phyloP scores from a whole-genome alignment of 2,113 vertebrate genomes.

The Amphiprion percula region DNA sequence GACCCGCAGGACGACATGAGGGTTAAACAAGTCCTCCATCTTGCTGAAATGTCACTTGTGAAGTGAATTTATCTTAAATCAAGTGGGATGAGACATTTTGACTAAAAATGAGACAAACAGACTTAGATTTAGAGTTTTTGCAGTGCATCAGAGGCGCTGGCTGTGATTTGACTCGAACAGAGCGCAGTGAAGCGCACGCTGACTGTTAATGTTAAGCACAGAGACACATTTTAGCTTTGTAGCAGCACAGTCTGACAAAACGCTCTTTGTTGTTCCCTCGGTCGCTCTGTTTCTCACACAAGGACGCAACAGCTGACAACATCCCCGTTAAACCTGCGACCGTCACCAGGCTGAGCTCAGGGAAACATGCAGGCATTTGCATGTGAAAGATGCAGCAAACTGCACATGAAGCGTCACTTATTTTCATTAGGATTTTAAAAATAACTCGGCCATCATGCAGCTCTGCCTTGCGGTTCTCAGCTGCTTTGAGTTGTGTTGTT shows the following conservation, averaged over 20 bases:
- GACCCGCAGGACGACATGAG: too few species aligned
- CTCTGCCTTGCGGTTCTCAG: slow-evolving; percentile 14
- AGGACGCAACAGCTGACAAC: slow-evolving; percentile 22
- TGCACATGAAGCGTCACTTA: slow-evolving; percentile 16
- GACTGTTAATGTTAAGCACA: slow-evolving; percentile 42
- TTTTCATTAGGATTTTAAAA: slow-evolving; percentile 31
- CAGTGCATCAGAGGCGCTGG: slow-evolving; percentile 16
- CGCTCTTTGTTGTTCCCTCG: slow-evolving; percentile 12
- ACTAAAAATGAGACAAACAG: too few species aligned
- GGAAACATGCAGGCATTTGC: not conserved
- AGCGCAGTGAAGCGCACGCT: slow-evolving; percentile 23
- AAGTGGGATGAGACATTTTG: too few species aligned
- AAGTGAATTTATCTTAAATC: too few species aligned
- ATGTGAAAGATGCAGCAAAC: slow-evolving; percentile 1
- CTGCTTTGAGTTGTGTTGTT: slow-evolving; percentile 39
- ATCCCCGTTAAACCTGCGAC: not conserved
- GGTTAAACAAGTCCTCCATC: too few species aligned
- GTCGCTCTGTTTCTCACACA: not conserved
- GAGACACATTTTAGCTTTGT: slow-evolving; percentile 35
- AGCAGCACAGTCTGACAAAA: slow-evolving; percentile 55
- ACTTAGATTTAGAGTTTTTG: not conserved
- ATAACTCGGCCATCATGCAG: slow-evolving; percentile 14
- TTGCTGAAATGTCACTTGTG: too few species aligned
- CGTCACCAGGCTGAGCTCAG: not conserved
- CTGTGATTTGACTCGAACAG: slow-evolving; percentile 25